These are phyloP conservation scores for Falco rusticolus DNA, from an alignment of 2,797 vertebrate genomes.

Conservation along the genomic window DNA sequence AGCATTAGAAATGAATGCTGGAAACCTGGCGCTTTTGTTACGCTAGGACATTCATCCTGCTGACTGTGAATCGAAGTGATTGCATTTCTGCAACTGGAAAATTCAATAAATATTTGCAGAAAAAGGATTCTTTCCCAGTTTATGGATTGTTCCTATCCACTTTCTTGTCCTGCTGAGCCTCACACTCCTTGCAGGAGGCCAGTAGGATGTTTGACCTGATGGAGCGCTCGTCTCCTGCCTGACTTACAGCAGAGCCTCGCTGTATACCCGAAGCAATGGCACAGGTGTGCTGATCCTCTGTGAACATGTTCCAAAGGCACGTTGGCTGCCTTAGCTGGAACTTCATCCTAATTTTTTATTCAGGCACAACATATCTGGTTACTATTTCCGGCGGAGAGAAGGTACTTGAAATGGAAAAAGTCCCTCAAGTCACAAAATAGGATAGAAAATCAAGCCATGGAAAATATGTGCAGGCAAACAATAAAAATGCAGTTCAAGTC, in stretches of 20 bases:
- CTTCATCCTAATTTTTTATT: background rate
- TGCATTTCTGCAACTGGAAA: background rate
- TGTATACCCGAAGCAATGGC: background rate
- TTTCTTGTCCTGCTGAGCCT: background rate
- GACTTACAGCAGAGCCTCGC: background rate
- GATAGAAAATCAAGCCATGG: background rate
- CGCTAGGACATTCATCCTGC: background rate
- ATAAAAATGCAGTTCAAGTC: background rate
- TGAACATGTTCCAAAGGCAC: background rate
- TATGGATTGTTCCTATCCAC: background rate
- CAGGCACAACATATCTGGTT: slow-evolving; percentile 5
- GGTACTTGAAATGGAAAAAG: background rate
- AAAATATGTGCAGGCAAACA: slow-evolving; percentile 10
- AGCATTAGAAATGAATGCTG: background rate
- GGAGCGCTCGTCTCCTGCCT: background rate
- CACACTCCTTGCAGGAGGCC: background rate
- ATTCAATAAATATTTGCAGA: background rate
- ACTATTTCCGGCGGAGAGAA: background rate
- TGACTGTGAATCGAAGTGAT: background rate
- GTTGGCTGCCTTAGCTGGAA: background rate
- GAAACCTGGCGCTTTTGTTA: background rate
- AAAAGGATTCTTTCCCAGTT: background rate
- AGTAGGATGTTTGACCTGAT: fast-evolving
- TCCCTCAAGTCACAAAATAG: background rate
- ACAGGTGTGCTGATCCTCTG: background rate